Percentiles rank a stretch among this genome's conserved stretches.
phyloP scores from a whole-genome alignment of 2,797 vertebrate species.

The Dallia pectoralis region DNA sequence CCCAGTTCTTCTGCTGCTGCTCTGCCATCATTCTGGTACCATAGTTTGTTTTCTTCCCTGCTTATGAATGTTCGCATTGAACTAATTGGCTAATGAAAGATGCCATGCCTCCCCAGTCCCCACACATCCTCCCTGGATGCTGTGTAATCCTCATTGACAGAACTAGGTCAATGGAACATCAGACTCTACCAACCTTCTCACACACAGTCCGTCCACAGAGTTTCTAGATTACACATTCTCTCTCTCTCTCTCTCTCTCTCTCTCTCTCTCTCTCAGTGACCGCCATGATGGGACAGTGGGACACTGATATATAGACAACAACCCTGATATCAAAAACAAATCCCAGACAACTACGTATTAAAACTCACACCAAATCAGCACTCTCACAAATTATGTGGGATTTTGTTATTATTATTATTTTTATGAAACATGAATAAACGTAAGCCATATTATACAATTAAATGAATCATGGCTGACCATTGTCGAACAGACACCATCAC shows the following conservation, averaged over 20 bases:
- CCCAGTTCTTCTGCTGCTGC: not conserved
- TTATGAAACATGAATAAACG: not conserved
- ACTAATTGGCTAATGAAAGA: slow-evolving; percentile 15
- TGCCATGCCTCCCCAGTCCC: not conserved
- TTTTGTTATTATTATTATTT: not conserved
- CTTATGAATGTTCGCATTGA: slow-evolving; percentile 7
- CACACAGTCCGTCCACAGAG: too few relatives aligned
- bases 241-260: slow-evolving; percentile 18
- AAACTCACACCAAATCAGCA: not conserved
- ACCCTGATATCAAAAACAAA: slow-evolving; percentile 24
- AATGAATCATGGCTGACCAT: not conserved
- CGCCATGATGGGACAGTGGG: slow-evolving; percentile 51
- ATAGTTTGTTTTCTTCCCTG: not conserved
- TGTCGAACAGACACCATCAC: not conserved
- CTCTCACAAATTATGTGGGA: not conserved
- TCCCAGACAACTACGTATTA: not conserved
- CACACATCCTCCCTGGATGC: slow-evolving; percentile 20
- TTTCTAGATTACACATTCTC: not conserved
- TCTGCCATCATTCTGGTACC: not conserved
- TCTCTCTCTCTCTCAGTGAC: slow-evolving; percentile 20
- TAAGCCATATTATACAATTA: not conserved
- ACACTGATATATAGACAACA: slow-evolving; percentile 53
- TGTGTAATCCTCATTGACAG: slow-evolving; percentile 74
- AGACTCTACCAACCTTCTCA: not conserved
- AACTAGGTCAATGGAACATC: slow-evolving; percentile 77